Base-by-base conservation (phyloP, 2,113 vertebrate species). In the Tenebrosternarchus preto region DNA sequence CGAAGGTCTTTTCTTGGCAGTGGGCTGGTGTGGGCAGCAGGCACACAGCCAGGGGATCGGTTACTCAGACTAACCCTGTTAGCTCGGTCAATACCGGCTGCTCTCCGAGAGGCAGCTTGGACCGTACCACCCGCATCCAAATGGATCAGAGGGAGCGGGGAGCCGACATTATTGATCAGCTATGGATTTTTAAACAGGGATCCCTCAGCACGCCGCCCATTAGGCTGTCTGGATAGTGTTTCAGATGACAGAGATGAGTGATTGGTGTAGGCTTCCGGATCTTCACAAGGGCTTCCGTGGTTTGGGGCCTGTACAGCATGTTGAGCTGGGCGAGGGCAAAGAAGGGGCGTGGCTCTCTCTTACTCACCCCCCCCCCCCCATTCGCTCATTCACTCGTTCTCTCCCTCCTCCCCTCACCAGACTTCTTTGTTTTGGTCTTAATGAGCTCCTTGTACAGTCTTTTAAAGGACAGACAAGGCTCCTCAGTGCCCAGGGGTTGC, bases 341-440 rank as follows among this genome's bases (percentile, higher is more conserved):
- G 76, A 67, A 67, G 77, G 78, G 77, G 83, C 80, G 60, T 74
- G 81, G 76, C 72, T 66, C 83, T 83, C 71, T 86, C 80, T 83
- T 75, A 83, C 70, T 83, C 86, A 50, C 81, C 80, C 31, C 73
- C 33, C 50, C 72, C 56, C 50, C 31, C 29, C 86, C 88, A 87
- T 78, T 85, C 80, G 73, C 78, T 83, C 86, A 78, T 83, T 81
- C 75, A 87, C 82, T 76, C 86, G 46, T 84, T 78, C 66, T 25
- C 84, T 79, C 77, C 46, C 78, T 64, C 70, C 61, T 60, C 71
- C 78, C 85, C 80, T 91, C 88, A 90, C 88, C 91, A 86, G 76
- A 84, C 83, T 76, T 91, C 90, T 93, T 93, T 94, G 92, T 93
- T 92, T 91, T 89, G 77, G 88, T 89, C 82, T 91, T 93, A 93